These are phyloP conservation scores for Scomberomorus guttatus DNA, from an alignment of 2,797 vertebrate genomes.

Conservation along the genomic window DNA sequence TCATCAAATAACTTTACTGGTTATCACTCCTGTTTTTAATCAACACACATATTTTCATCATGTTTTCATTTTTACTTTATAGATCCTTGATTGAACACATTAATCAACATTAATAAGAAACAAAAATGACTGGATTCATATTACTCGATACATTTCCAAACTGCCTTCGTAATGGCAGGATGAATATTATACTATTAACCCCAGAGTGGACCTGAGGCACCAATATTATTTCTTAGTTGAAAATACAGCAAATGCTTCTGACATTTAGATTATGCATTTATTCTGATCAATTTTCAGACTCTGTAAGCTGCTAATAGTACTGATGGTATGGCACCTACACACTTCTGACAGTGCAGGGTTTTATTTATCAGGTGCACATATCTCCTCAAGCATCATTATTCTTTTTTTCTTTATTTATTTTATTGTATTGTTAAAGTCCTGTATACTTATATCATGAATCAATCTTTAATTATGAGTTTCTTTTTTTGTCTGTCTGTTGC, in stretches of 20 bases:
- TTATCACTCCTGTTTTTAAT: background rate
- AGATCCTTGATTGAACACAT: background rate
- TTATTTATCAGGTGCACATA: conserved; percentile 3
- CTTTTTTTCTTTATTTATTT: background rate
- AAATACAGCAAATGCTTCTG: conserved; percentile 1
- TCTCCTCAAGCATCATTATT: conserved; percentile 1
- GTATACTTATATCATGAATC: conserved; percentile 38
- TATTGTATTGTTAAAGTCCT: background rate
- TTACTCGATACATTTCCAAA: background rate
- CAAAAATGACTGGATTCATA: background rate
- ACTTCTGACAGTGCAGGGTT: background rate
- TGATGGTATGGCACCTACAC: background rate
- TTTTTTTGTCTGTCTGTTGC: conserved; percentile 34
- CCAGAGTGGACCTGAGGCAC: background rate
- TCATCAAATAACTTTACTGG: conserved; percentile 1
- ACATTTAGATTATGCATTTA: conserved; percentile 14
- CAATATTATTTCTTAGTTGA: background rate
- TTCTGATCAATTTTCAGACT: background rate
- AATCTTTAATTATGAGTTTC: conserved; percentile 55
- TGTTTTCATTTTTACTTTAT: background rate
- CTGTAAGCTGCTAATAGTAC: background rate
- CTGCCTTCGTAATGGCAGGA: background rate
- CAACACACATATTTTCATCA: background rate
- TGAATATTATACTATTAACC: background rate
- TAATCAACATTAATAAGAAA: background rate